These are phyloP conservation scores for Hirudinaria manillensis DNA, from an alignment of 2,888 invertebrate species.

Conservation along the genomic window DNA sequence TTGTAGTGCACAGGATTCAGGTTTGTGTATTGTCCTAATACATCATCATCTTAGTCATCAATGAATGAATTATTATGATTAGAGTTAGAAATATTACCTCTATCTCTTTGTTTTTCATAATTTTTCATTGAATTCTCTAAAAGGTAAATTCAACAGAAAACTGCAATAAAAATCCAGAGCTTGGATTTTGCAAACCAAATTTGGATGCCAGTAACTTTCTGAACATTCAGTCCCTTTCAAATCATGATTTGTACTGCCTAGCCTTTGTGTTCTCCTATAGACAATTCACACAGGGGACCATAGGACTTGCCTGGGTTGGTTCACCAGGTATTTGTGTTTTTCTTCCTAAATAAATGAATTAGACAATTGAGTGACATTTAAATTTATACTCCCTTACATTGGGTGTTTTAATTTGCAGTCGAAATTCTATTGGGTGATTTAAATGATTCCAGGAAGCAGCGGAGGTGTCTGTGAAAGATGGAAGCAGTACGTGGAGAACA, in stretches of 20 bases:
- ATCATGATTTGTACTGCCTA: slow-evolving; percentile 95
- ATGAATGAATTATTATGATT: background rate
- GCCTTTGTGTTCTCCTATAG: slow-evolving; percentile 99
- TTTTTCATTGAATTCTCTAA: background rate
- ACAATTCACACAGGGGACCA: slow-evolving; percentile 94
- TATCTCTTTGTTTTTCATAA: background rate
- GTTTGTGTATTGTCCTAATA: slow-evolving; percentile 38
- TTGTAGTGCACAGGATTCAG: slow-evolving; percentile 48
- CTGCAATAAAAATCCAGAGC: slow-evolving; percentile 19
- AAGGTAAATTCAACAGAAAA: slow-evolving; percentile 38
- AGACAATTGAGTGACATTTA: too few species aligned
- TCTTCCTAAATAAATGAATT: slow-evolving; percentile 66
- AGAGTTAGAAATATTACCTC: background rate
- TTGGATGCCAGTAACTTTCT: slow-evolving; percentile 98
- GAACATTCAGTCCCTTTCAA: slow-evolving; percentile 89
- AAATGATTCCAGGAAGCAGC: slow-evolving; percentile 1
- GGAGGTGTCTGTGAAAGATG: slow-evolving; percentile 37
- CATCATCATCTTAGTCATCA: background rate
- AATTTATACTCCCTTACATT: background rate
- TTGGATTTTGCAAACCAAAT: slow-evolving; percentile 80
- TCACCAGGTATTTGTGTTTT: slow-evolving; percentile 63
- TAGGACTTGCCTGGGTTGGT: slow-evolving; percentile 98
- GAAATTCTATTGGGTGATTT: background rate
- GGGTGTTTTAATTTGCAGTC: background rate
- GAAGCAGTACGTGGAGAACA: slow-evolving; percentile 34